Evolutionary conservation across 2,888 invertebrate species (phyloP), one percentile per base, ranked within the genome.

Genomic region (Agonopterix subpropinquella): DNA sequence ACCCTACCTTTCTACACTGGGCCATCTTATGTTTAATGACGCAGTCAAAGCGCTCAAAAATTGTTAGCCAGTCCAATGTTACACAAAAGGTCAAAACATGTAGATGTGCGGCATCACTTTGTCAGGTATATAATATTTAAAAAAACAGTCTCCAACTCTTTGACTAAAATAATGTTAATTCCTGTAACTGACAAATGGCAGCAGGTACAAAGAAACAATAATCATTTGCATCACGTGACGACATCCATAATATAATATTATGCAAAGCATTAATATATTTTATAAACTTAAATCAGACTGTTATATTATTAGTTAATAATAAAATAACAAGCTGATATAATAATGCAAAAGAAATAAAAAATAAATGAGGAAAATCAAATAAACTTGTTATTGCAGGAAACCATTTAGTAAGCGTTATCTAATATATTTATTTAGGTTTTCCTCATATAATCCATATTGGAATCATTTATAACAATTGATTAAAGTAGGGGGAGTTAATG

Each of bases 231-330:
- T 4, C 45, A 48, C 37, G 47, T 13, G 18, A 51, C 52, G 57
- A 45, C 53, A 51, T 48, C 43, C 45, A 47, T 13, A 50, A 55
- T 54, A 64, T 59, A 50, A 56, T 18, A 28, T 28, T 28, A 61
- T 39, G 39, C 39, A 39, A 42, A 42, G 42, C 42, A 52, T 55
- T 54, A 61, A 55, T 39, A 45, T 47, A 58, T 48, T 18, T 11
- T 42, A 58, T 39, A n/a, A 39, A 39, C 39, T 39, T 39, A n/a
- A 9, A 39, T n/a, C 39, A 39, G 39, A 39, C 39, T n/a, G 39
- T n/a, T 39, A 39, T 1, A n/a, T 39, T 9, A n/a, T 39, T n/a
- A n/a, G 39, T 39, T n/a, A 39, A 28, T 28, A 39, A 39, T 39
- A 39, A 39, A 39, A 10, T n/a, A n/a, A 39, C n/a, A 39, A 39